Conservation (phyloP, 2,113 vertebrate species). For the Zosterops lateralis region DNA sequence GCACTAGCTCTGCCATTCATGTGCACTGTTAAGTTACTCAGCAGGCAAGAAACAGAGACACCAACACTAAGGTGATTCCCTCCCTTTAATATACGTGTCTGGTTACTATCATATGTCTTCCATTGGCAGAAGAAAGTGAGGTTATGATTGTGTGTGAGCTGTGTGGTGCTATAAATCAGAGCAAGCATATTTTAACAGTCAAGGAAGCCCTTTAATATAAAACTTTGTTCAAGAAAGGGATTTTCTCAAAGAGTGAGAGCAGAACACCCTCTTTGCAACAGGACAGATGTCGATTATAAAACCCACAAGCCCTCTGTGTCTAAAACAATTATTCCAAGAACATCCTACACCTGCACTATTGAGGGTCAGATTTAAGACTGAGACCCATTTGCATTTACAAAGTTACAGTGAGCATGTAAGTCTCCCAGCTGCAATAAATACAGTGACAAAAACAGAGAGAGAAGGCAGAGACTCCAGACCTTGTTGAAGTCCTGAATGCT, state of each 20-base stretch:
- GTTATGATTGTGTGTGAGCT: not conserved
- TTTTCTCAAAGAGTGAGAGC: not conserved
- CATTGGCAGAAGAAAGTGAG: not conserved
- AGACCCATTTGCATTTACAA: not conserved
- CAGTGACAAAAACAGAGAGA: not conserved
- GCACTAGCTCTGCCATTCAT: not conserved
- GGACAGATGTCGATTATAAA: rapidly evolving
- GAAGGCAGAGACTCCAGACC: not conserved
- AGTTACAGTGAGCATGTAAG: not conserved
- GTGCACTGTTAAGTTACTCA: not conserved
- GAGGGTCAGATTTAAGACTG: not conserved
- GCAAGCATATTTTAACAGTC: not conserved
- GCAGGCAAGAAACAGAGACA: not conserved
- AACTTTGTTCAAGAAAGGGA: not conserved
- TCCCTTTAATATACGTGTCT: not conserved
- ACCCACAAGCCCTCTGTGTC: not conserved
- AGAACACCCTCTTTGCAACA: not conserved
- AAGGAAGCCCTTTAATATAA: not conserved
- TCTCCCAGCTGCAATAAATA: not conserved
- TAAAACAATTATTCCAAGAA: not conserved
- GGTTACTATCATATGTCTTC: not conserved
- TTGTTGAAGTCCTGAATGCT: not conserved
- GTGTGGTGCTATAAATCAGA: not conserved
- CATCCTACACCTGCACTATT: not conserved
- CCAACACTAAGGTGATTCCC: not conserved